Evolutionary conservation across 1,140 invertebrate genomes (phyloP), one percentile per base, ranked within the genome.

Genomic region (Zaprionus lachaisei): DNA sequence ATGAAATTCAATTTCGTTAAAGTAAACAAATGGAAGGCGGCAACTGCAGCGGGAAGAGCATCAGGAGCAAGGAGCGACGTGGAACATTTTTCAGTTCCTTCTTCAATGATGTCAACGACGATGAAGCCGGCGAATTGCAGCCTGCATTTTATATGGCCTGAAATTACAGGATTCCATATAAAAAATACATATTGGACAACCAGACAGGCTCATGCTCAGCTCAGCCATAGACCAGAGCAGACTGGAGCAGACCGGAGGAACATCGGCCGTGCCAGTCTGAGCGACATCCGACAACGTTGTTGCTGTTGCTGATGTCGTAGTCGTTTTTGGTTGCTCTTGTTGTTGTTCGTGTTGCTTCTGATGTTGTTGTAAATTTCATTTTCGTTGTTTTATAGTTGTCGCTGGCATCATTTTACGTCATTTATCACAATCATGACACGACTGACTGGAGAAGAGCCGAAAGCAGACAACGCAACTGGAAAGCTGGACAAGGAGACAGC

Each of bases 371-470:
- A 14, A 64, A 70, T 79, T 69, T 76, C 72, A 24, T 58, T 77
- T n/a, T 74, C 22, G 71, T 73, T 68, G 76, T 67, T 77, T 68
- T 72, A 74, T 66, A 77, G 69, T 89, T 89, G 84, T 89, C 85
- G 75, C 81, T 85, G 85, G 72, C 85, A 85, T 90, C 85, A 90
- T 85, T 90, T 90, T 85, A 90, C 76, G 85, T 90, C 85, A 90
- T 90, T 90, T 90, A 90, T 90, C 85, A 90, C 81, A 90, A 90
- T 90, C 85, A 84, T 90, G 85, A 81, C 85, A 85, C 84, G 86
- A 71, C 81, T 80, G 72, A 60, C 81, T 81, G 75, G 81, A 61
- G 22, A 34, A 54, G 49, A 22, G 49, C 34, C 34, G 20, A 66
- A 78, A 73, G 56, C 74, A 61, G 75, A 47, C 41, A 63, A 78